Base-by-base conservation (phyloP, 92 coral and sea anemone genomes). In the Galaxea fascicularis region DNA sequence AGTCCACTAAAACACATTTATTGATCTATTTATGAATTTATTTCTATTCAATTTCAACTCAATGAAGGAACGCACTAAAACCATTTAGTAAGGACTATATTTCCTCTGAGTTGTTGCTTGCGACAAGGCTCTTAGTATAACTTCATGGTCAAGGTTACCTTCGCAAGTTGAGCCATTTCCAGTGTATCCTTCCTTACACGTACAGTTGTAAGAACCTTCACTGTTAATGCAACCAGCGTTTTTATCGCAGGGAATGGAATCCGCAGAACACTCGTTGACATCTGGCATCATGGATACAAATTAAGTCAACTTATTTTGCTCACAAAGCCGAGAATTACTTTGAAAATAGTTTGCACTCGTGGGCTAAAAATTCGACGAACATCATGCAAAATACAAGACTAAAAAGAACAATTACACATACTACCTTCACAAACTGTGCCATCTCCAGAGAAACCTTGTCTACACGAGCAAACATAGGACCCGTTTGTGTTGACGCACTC, bases 141-240 rank as follows among this genome's bases (percentile, higher is more conserved):
- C 41, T 35, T 35, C 2, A 35, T 35, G 41, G 41, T 35, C 6
- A 35, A 2, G 41, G 41, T 35, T 71, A 82, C 86, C 86, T 71
- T 52, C 35, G 65, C 95, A 92, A 13, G 49, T 47, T 6, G 28
- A 53, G 10, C 91, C 95, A 44, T 90, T 51, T 59, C 92, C 94
- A 45, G 58, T 60, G 79, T 71, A 93, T 41, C 97, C 97, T 16
- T 39, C 56, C 14, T 80, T 79, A 59, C 97, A 93, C 15, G 49
- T 53, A 71, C 97, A 93, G 14, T 20, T 53, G 70, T 85, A 91
- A 20, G 97, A 91, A 30, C 97, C 97, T 16, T 71, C 53, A 10
- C 78, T 88, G 64, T 93, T 93, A 35, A 44, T 77, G 45, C 97
- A 93, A 0, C 51, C 64, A 24, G 94, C 85, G 63, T 76, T 81